Evolutionary conservation across 2,113 vertebrate genomes (phyloP).

Genomic region (Dendrocopos noguchii): DNA sequence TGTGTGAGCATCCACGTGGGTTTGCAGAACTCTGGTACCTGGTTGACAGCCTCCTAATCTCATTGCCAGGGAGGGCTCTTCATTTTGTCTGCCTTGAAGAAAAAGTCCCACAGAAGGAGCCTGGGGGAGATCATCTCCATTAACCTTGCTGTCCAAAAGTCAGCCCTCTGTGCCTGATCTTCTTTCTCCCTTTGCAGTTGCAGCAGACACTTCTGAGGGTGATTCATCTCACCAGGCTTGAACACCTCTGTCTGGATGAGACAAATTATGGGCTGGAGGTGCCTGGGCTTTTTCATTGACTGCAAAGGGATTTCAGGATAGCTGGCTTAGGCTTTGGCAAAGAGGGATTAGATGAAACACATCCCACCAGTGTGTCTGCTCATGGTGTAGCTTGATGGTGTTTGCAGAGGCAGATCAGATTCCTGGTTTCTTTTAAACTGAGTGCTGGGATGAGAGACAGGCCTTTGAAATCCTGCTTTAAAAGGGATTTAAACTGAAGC

Average conservation of each 20-base stretch:
- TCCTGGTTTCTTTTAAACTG: not conserved
- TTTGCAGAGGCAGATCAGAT: not conserved
- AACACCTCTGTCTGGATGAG: not conserved
- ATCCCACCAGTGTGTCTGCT: not conserved
- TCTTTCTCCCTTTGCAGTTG: not conserved
- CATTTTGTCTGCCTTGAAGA: not conserved
- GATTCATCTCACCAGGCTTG: not conserved
- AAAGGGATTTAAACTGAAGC: not conserved
- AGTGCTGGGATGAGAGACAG: not conserved
- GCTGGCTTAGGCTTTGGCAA: not conserved
- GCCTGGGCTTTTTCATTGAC: not conserved
- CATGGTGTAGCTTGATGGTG: not conserved
- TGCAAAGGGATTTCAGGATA: not conserved
- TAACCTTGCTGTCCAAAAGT: not conserved
- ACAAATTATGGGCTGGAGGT: fast-evolving
- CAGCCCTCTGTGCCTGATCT: not conserved
- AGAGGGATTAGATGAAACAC: not conserved
- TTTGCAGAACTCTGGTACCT: not conserved
- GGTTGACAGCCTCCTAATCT: not conserved
- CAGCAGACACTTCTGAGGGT: fast-evolving
- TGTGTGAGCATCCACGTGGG: fast-evolving
- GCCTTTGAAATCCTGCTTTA: not conserved
- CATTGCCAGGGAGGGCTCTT: not conserved
- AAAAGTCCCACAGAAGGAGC: not conserved
- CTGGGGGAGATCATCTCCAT: not conserved